Conservation (phyloP, 1,140 invertebrate genomes). For the Halesus radiatus region DNA sequence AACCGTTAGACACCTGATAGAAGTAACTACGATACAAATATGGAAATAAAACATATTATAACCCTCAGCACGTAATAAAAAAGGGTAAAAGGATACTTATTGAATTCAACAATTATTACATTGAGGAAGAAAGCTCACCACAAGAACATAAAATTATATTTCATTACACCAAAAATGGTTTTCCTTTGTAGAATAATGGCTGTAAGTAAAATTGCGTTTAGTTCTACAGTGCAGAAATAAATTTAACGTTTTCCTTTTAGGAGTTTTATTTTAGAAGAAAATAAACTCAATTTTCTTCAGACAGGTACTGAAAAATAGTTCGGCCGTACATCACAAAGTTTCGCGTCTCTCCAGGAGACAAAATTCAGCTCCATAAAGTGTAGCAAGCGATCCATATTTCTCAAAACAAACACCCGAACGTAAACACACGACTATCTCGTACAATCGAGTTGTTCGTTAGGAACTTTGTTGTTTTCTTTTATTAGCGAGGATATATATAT, state of each 20-base stretch:
- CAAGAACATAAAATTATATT: too few species aligned
- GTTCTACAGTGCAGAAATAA: not conserved
- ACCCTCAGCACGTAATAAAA: too few species aligned
- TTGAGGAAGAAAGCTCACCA: too few species aligned
- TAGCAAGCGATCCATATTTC: constrained; percentile 33
- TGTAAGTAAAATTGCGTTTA: not conserved
- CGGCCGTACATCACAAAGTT: constrained; percentile 36
- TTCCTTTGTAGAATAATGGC: too few species aligned
- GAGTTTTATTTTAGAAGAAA: constrained; percentile 24
- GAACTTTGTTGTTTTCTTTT: constrained; percentile 35
- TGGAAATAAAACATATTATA: too few species aligned
- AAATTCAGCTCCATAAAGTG: constrained; percentile 23
- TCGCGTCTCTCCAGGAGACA: constrained; percentile 1
- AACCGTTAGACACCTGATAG: too few species aligned
- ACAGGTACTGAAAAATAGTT: constrained; percentile 38
- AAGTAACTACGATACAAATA: too few species aligned
- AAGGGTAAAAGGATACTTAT: too few species aligned
- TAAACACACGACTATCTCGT: constrained; percentile 37
- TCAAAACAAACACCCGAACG: constrained; percentile 25
- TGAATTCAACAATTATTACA: too few species aligned
- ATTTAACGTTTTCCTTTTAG: not conserved
- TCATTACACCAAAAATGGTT: too few species aligned
- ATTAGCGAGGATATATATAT: constrained; percentile 17
- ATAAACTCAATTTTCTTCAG: constrained; percentile 32
- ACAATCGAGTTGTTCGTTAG: constrained; percentile 38